Conservation (phyloP, 2,113 vertebrate genomes). For the Nothocercus nigrocapillus region DNA sequence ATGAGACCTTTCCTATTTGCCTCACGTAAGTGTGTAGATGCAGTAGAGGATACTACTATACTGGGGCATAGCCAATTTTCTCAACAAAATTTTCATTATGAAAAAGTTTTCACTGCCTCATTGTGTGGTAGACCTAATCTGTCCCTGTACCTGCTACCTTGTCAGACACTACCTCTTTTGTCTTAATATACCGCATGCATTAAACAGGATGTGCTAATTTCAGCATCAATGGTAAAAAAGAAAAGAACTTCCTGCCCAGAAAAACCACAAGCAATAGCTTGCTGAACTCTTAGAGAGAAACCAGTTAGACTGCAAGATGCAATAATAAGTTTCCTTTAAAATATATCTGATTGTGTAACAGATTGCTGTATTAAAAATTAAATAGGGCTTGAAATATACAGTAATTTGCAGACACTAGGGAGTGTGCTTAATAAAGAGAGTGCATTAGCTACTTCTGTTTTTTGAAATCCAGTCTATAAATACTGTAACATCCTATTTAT, state of each 20-base stretch:
- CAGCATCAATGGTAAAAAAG: neutral
- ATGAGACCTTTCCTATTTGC: neutral
- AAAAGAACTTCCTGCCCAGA: slow-evolving; percentile 4
- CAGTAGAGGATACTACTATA: neutral
- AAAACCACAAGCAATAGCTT: neutral
- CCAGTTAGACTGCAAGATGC: slow-evolving; percentile 13
- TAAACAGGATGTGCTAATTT: neutral
- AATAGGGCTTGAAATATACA: slow-evolving; percentile 65
- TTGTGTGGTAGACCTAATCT: neutral
- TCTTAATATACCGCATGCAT: neutral
- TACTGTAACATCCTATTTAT: slow-evolving; percentile 48
- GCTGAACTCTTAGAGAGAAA: slow-evolving; percentile 29
- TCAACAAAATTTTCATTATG: neutral
- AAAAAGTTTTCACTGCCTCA: neutral
- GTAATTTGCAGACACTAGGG: slow-evolving; percentile 48
- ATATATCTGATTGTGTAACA: slow-evolving; percentile 36
- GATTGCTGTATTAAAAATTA: slow-evolving; percentile 65
- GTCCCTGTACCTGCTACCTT: neutral
- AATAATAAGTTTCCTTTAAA: slow-evolving; percentile 40
- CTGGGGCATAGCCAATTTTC: neutral
- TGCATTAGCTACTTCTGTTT: slow-evolving; percentile 54
- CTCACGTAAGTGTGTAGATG: neutral
- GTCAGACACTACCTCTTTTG: neutral
- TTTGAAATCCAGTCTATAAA: slow-evolving; percentile 53
- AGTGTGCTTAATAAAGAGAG: slow-evolving; percentile 55